Percentiles rank a stretch among this genome's conserved stretches.
Conservation (phyloP, 2,113 vertebrate genomes). For the Nesogale talazaci region DNA sequence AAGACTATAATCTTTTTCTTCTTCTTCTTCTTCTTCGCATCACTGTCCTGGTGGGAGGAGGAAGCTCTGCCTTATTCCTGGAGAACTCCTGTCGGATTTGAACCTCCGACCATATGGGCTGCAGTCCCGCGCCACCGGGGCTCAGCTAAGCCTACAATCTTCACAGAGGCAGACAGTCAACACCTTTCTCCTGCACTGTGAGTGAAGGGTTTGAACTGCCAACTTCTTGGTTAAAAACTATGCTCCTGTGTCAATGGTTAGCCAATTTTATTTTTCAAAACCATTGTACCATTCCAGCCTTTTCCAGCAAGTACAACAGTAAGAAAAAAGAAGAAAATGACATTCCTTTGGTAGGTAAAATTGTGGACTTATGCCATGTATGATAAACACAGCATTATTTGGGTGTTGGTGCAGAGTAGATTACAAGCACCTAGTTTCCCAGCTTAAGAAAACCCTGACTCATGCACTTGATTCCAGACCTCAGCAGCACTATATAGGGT, state of each 20-base stretch:
- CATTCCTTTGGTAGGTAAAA: background rate
- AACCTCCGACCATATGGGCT: too few relatives aligned
- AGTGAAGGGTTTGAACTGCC: background rate
- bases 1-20: background rate
- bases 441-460: background rate
- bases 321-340: background rate
- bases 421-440: background rate
- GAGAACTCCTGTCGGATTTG: too few relatives aligned
- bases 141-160: too few relatives aligned
- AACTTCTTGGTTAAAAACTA: background rate
- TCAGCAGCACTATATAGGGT: too few relatives aligned
- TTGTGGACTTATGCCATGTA: background rate
- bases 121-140: too few relatives aligned
- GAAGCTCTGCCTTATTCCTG: too few relatives aligned
- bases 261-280: background rate
- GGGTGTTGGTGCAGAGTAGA: background rate
- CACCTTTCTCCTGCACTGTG: background rate
- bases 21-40: too few relatives aligned
- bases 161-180: background rate
- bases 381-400: background rate
- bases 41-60: too few relatives aligned
- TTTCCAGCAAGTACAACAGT: background rate
- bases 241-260: background rate
- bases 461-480: too few relatives aligned
- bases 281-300: background rate